These are phyloP conservation scores for Ferdinandea cuprea DNA, from an alignment of 2,888 invertebrate genomes.

Conservation along the genomic window DNA sequence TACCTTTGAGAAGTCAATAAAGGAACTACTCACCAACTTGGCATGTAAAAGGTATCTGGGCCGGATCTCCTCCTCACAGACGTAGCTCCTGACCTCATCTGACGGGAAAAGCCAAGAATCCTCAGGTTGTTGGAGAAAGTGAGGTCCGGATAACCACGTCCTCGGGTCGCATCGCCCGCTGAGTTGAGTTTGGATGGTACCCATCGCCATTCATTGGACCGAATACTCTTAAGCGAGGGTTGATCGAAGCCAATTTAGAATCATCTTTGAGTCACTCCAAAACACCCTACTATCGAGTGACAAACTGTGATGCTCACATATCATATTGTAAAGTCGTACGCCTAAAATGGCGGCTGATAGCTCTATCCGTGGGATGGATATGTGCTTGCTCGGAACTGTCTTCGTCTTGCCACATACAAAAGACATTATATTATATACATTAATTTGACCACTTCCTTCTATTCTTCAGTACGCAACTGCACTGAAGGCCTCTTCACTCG, in stretches of 20 bases:
- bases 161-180: not conserved
- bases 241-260: constrained; percentile 75
- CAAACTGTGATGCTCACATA: not conserved
- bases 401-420: constrained; percentile 12
- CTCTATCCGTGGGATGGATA: constrained; percentile 2
- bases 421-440: no score
- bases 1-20: not conserved
- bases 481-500: constrained; percentile 1
- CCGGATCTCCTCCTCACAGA: not conserved
- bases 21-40: not conserved
- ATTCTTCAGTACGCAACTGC: not conserved
- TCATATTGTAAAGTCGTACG: not conserved
- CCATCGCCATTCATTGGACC: constrained; percentile 34
- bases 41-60: not conserved
- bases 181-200: constrained; percentile 17
- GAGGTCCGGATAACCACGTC: constrained; percentile 42
- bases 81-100: not conserved
- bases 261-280: constrained; percentile 76
- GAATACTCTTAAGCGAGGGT: constrained; percentile 63
- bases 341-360: constrained; percentile 12
- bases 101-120: not conserved
- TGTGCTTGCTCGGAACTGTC: not conserved
- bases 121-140: constrained; percentile 27
- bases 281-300: no score
- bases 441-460: not conserved